phyloP scores from a whole-genome alignment of 1,140 invertebrate genomes.

The Cherax destructor region DNA sequence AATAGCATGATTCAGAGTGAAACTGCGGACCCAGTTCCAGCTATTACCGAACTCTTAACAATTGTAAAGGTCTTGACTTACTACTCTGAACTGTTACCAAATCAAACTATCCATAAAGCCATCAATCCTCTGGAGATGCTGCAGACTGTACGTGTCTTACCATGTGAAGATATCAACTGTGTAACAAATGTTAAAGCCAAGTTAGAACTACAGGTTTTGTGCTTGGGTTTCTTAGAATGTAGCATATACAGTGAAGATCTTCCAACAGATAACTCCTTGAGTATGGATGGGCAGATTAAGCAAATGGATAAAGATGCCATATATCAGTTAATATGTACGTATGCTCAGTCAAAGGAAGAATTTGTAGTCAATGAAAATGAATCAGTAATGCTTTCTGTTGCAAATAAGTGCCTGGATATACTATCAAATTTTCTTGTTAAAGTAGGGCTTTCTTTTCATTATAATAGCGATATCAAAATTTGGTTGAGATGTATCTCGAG shows the following conservation, averaged over 20 bases:
- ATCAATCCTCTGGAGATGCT: constrained; percentile 42
- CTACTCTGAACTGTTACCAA: constrained; percentile 23
- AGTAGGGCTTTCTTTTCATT: constrained; percentile 14
- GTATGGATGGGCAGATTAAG: not conserved
- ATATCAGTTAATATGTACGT: constrained; percentile 38
- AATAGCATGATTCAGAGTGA: not conserved
- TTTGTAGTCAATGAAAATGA: not conserved
- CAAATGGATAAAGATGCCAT: constrained; percentile 39
- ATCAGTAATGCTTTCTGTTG: constrained; percentile 7
- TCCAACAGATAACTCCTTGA: not conserved
- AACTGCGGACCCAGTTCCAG: not conserved
- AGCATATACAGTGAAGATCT: constrained; percentile 21
- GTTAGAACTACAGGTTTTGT: constrained; percentile 41
- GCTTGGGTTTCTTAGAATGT: constrained; percentile 17
- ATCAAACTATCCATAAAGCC: constrained; percentile 1
- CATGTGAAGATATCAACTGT: not conserved
- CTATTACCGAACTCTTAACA: not conserved
- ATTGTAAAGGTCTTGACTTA: constrained; percentile 32
- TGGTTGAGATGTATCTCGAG: constrained; percentile 34
- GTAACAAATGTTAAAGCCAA: constrained; percentile 4
- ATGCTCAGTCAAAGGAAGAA: constrained; percentile 23
- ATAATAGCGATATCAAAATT: constrained; percentile 42
- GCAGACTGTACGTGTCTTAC: not conserved
- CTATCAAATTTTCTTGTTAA: constrained; percentile 29
- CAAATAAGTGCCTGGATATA: constrained; percentile 28